Conservation (phyloP, 2,113 vertebrate genomes). For the Danio rerio region GRCz12tu NC_133190.1:18946501-18947000, state of each 20-base stretch:
- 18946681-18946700: background rate
- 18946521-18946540: constrained; percentile 1
- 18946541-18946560: constrained; percentile 10
- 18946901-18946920: background rate
- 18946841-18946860: background rate
- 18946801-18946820: background rate
- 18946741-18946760: background rate
- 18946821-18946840: background rate
- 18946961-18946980: background rate
- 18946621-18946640: constrained; percentile 15
- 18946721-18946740: background rate
- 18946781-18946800: background rate
- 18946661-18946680: constrained; percentile 15
- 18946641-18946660: constrained; percentile 6
- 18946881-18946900: background rate
- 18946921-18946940: background rate
- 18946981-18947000: background rate
- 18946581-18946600: constrained; percentile 31
- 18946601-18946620: constrained; percentile 23
- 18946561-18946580: constrained; percentile 41
- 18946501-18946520: constrained; percentile 26
- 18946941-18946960: background rate
- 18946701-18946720: background rate
- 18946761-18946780: background rate
- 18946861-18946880: background rate